These are phyloP conservation scores for Schizopygopsis pylzovi DNA, from an alignment of 2,797 vertebrate species.

Conservation along the genomic window DNA sequence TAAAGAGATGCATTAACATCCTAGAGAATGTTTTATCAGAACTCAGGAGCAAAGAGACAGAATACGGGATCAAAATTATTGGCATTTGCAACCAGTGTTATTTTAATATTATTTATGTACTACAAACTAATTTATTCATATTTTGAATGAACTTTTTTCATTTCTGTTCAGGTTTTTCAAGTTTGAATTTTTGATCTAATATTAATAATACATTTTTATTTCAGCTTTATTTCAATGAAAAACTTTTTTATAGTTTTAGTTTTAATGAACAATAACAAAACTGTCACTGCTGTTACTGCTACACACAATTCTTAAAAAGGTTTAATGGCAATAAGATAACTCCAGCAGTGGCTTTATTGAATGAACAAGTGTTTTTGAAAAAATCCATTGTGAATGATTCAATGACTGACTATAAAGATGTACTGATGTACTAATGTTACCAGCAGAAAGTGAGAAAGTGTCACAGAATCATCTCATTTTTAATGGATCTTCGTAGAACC, in stretches of 20 bases:
- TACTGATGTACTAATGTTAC: not conserved
- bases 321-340: not conserved
- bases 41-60: slow-evolving; percentile 44
- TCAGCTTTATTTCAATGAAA: not conserved
- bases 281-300: not conserved
- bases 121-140: slow-evolving; percentile 25
- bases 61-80: slow-evolving; percentile 50
- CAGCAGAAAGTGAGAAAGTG: not conserved
- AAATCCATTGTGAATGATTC: not conserved
- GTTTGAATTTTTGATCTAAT: too few species aligned
- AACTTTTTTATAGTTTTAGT: not conserved
- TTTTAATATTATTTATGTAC: slow-evolving; percentile 45
- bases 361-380: not conserved
- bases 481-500: not conserved
- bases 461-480: not conserved
- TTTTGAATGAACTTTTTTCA: not conserved
- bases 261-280: not conserved
- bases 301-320: not conserved
- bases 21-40: slow-evolving; percentile 8
- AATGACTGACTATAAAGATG: not conserved
- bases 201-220: not conserved
- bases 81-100: not conserved
- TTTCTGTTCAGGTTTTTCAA: too few species aligned
- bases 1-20: slow-evolving; percentile 21
- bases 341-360: not conserved